These are phyloP conservation scores for Dryobotodes eremita DNA, from an alignment of 2,888 invertebrate species.

Conservation along the genomic window DNA sequence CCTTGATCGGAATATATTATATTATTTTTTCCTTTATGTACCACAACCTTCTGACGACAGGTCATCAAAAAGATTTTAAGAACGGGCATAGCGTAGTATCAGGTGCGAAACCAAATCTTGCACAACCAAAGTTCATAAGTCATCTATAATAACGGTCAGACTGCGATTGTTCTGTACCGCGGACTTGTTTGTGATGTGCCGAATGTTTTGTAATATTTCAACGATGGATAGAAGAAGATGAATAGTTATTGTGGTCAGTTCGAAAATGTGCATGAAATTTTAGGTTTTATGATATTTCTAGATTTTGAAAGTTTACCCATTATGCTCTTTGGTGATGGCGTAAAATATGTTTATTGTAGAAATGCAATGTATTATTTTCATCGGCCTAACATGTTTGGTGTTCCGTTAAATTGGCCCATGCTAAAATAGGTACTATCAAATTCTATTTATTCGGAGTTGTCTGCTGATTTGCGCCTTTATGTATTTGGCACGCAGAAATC, in stretches of 20 bases:
- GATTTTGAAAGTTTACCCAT: conserved; percentile 5
- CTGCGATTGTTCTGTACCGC: conserved; percentile 36
- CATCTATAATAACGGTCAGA: conserved; percentile 42
- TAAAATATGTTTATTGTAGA: not conserved
- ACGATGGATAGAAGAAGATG: not conserved
- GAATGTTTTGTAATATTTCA: conserved; percentile 30
- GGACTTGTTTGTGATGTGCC: conserved; percentile 27
- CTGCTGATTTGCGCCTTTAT: not conserved
- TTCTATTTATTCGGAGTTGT: not conserved
- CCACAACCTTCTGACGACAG: not conserved
- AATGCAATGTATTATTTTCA: not conserved
- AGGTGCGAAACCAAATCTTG: conserved; percentile 41
- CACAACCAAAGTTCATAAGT: conserved; percentile 54
- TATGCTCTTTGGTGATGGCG: not conserved
- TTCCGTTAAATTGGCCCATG: not conserved
- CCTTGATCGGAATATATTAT: not conserved
- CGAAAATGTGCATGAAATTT: conserved; percentile 15
- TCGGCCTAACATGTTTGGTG: not conserved
- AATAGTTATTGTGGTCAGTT: conserved; percentile 5
- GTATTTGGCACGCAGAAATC: conserved; percentile 43
- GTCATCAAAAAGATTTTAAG: not conserved
- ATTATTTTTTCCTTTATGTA: not conserved
- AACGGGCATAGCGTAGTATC: not conserved
- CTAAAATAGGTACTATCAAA: not conserved
- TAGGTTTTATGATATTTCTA: conserved; percentile 10